Evolutionary conservation across 2,113 vertebrate genomes (phyloP).

Genomic region (Mesembrinibis cayennensis): DNA sequence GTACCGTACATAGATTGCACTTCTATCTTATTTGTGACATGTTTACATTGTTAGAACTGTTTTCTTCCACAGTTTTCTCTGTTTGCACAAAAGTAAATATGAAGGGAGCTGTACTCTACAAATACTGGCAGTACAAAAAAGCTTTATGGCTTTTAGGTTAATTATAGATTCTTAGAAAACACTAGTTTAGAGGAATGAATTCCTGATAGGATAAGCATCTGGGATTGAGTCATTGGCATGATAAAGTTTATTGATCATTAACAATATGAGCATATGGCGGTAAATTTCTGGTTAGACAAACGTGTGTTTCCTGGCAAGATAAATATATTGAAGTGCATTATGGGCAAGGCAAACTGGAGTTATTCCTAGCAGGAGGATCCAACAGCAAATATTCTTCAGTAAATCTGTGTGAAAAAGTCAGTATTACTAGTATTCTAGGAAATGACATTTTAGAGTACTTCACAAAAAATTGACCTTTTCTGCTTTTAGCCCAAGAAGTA

Average conservation of each 20-base stretch:
- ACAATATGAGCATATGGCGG: not conserved
- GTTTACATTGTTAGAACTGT: not conserved
- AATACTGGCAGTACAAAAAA: not conserved
- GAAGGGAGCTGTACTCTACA: not conserved
- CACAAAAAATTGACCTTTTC: not conserved
- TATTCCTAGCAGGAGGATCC: conserved; percentile 3
- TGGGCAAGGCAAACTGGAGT: not conserved
- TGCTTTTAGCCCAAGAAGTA: not conserved
- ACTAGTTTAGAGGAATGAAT: not conserved
- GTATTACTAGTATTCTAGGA: not conserved
- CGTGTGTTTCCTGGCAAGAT: conserved; percentile 17
- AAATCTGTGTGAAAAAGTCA: not conserved
- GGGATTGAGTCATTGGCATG: conserved; percentile 6
- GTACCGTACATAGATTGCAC: not conserved
- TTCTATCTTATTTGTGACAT: not conserved
- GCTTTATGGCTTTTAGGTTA: conserved; percentile 26
- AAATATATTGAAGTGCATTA: conserved; percentile 6
- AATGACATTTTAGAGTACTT: not conserved
- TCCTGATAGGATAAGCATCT: conserved; percentile 36
- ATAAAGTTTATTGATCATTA: conserved; percentile 40
- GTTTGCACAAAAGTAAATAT: not conserved
- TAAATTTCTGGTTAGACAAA: conserved; percentile 35
- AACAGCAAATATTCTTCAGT: not conserved
- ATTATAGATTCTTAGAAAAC: conserved; percentile 21
- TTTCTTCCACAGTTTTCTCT: not conserved